Conservation (phyloP, 2,888 invertebrate species). For the Nomada goodeniana region DNA sequence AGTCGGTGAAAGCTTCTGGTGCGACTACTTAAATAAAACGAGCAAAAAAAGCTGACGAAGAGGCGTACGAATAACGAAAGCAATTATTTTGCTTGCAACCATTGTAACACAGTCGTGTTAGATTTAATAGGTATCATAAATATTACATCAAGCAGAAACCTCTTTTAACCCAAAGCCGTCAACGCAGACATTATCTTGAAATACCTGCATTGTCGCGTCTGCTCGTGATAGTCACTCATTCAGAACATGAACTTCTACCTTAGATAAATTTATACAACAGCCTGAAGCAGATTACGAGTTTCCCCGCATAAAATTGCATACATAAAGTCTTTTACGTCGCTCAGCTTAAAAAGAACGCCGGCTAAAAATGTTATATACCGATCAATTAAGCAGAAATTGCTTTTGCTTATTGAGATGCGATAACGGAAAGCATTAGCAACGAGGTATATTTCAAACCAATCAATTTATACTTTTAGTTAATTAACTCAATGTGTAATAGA, state of each 20-base stretch:
- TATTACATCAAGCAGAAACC: not conserved
- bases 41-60: not conserved
- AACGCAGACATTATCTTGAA: slow-evolving; percentile 16
- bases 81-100: not conserved
- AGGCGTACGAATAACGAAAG: not conserved
- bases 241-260: not conserved
- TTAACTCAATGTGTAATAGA: slow-evolving; percentile 15
- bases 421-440: not conserved
- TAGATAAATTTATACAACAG: slow-evolving; percentile 22
- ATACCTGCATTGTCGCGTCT: slow-evolving; percentile 11
- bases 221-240: not conserved
- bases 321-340: too few relatives aligned
- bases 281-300: not conserved
- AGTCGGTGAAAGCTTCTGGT: too few relatives aligned
- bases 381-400: not conserved
- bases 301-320: not conserved
- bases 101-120: not conserved
- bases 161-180: not conserved
- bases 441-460: not conserved
- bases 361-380: too few relatives aligned
- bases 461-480: slow-evolving; percentile 17
- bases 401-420: not conserved
- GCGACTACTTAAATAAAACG: too few relatives aligned
- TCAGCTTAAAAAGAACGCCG: too few relatives aligned
- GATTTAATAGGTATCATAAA: too few relatives aligned